Evolutionary conservation across 2,113 vertebrate genomes (phyloP), one percentile per base, ranked within the genome.

Genomic region (Lepisosteus osseus): DNA sequence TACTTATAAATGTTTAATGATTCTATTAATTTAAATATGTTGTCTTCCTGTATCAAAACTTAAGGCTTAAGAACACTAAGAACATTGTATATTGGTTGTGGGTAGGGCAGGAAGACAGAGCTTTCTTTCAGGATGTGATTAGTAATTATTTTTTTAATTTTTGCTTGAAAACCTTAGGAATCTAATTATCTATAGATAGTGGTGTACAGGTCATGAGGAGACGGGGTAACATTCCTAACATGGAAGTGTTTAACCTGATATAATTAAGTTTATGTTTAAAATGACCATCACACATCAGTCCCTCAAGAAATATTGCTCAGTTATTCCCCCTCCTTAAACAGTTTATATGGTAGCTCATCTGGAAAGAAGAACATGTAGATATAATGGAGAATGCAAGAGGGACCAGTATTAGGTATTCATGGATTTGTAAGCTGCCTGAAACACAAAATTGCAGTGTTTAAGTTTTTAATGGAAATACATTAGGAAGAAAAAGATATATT

Each of bases 261-360:
- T 88, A 86, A 89, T 89, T 87, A 79, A 79, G 74, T 73, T 84
- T 75, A 74, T 69, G 70, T 81, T 44, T 72, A 77, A 74, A 76
- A 78, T 67, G 54, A 72, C 84, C 84, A 84, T 91, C 89, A 91
- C 88, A 85, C 90, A 92, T 90, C 89, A 65, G 85, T 86, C 88
- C 88, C 90, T 90, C 87, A 85, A 92, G 89, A 90, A 91, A 92
- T 88, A 91, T 91, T 89, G 90, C 89, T 91, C 88, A 90, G 87
- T 91, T 89, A 92, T 90, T 87, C 82, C 86, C 85, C 81, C 86
- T 80, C 83, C 85, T 78, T 78, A 86, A 90, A 90, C 86, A 80
- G 87, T 89, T 89, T 86, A 87, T 84, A 77, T 82, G 84, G 87
- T 87, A 91, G 90, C 86, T 90, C 88, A 90, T 91, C 87, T 90